A percentile compares a stretch with the other conserved stretches of the same genome.
phyloP scores from a whole-genome alignment of 2,113 vertebrate species.

The Triplophysa dalaica region DNA sequence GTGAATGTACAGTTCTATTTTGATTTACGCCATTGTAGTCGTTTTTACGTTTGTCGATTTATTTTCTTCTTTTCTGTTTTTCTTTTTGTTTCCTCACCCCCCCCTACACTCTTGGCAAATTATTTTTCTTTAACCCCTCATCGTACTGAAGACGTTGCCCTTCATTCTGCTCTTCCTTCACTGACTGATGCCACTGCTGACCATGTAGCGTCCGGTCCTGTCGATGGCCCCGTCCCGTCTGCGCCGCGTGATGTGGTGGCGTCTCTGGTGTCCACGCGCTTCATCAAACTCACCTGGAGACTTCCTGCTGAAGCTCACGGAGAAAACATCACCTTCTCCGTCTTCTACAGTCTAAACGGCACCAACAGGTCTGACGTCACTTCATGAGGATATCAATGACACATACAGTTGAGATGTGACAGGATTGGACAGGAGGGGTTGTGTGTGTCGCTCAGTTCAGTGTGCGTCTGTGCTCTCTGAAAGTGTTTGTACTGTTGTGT shows the following conservation, averaged over 20 bases:
- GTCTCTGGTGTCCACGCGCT: slow-evolving; percentile 95
- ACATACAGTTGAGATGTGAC: too few relatives aligned
- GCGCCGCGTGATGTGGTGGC: slow-evolving; percentile 94
- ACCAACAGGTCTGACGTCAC: slow-evolving; percentile 79
- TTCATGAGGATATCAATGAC: too few relatives aligned
- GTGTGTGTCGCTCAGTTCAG: too few relatives aligned
- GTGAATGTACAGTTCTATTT: slow-evolving; percentile 44
- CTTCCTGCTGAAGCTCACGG: slow-evolving; percentile 88
- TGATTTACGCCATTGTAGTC: slow-evolving; percentile 36
- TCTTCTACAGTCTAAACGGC: slow-evolving; percentile 93
- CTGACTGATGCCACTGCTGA: slow-evolving; percentile 58
- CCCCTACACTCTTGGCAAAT: background rate
- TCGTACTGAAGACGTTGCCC: slow-evolving; percentile 50
- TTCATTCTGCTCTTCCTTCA: slow-evolving; percentile 52
- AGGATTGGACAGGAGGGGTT: too few relatives aligned
- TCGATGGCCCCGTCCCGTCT: slow-evolving; percentile 87
- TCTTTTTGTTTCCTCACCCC: slow-evolving; percentile 24
- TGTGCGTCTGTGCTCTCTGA: background rate
- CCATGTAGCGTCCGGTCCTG: slow-evolving; percentile 72
- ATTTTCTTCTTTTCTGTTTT: slow-evolving; percentile 44
- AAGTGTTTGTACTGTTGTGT: background rate
- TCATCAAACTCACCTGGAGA: slow-evolving; percentile 97
- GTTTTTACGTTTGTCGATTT: slow-evolving; percentile 46
- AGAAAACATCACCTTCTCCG: slow-evolving; percentile 92
- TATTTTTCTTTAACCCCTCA: slow-evolving; percentile 44